Conservation (phyloP, 2,888 invertebrate species). For the Cremastinae sp. region DNA sequence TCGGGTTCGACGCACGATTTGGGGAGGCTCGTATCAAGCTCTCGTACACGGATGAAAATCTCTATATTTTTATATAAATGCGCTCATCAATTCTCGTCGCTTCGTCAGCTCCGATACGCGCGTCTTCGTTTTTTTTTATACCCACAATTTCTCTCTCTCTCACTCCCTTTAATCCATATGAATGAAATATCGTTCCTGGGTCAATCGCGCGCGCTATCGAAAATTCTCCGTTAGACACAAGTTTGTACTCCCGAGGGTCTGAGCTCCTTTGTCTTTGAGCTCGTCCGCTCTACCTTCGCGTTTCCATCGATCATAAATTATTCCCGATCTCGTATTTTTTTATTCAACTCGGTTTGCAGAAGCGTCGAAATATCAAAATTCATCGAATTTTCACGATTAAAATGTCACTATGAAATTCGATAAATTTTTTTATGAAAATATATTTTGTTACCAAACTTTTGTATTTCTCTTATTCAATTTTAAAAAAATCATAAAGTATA, state of each 20-base stretch:
- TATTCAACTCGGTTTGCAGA: background rate
- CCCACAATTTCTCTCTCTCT: conserved; percentile 3
- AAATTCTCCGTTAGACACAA: conserved; percentile 58
- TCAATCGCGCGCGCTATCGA: conserved; percentile 61
- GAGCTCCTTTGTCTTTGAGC: conserved; percentile 22
- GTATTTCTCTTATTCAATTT: too few relatives aligned
- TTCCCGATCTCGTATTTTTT: conserved; percentile 4
- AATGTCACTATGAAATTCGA: too few relatives aligned
- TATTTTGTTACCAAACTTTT: too few relatives aligned
- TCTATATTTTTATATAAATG: conserved; percentile 11
- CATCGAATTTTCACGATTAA: too few relatives aligned
- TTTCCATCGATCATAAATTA: conserved; percentile 27
- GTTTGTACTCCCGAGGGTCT: conserved; percentile 54
- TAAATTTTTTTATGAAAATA: too few relatives aligned
- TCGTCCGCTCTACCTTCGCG: conserved; percentile 12
- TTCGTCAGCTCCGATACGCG: conserved; percentile 24
- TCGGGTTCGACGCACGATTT: conserved; percentile 61
- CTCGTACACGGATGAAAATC: background rate
- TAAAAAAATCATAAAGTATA: too few relatives aligned
- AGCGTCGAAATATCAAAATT: too few relatives aligned
- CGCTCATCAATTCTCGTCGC: conserved; percentile 54
- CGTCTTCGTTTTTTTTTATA: background rate
- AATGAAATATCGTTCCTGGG: conserved; percentile 41
- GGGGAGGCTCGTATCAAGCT: conserved; percentile 39
- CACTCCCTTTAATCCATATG: background rate